Evolutionary conservation across 2,113 vertebrate genomes (phyloP).

Genomic region (Sylvietta virens): DNA sequence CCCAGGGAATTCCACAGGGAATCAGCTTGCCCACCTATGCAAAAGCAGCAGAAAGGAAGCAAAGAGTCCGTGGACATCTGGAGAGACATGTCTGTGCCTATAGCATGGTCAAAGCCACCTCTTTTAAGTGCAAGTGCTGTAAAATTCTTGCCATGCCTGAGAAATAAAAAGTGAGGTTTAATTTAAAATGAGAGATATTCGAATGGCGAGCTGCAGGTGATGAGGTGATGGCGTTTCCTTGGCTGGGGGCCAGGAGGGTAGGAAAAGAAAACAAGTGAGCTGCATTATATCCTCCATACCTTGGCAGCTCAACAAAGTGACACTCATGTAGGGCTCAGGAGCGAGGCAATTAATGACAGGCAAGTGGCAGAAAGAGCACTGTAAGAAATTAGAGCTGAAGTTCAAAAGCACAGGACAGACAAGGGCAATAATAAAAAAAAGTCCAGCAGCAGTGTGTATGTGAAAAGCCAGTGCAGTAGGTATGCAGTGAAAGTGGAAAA

Average conservation of each 20-base stretch:
- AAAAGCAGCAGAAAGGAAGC: background rate
- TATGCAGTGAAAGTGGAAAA: background rate
- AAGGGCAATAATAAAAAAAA: background rate
- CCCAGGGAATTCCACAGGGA: background rate
- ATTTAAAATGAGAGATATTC: conserved; percentile 53
- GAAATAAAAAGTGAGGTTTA: conserved; percentile 21
- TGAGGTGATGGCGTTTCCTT: conserved; percentile 35
- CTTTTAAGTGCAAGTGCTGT: background rate
- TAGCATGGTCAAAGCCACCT: background rate
- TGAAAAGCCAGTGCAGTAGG: background rate
- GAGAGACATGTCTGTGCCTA: background rate
- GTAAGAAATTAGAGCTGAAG: background rate
- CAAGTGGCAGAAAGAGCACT: background rate
- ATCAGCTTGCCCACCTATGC: background rate
- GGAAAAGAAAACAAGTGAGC: conserved; percentile 45
- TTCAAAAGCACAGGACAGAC: conserved; percentile 11
- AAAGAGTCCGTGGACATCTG: background rate
- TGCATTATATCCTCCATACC: conserved; percentile 28
- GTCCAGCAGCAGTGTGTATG: background rate
- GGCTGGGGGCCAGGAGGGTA: conserved; percentile 30
- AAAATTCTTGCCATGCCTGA: conserved; percentile 15
- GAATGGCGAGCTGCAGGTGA: conserved; percentile 40
- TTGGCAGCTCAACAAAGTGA: conserved; percentile 48
- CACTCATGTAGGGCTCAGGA: background rate
- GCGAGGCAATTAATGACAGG: background rate